Evolutionary conservation across 2,797 vertebrate genomes (phyloP).

Genomic region (Hydrolagus colliei): DNA sequence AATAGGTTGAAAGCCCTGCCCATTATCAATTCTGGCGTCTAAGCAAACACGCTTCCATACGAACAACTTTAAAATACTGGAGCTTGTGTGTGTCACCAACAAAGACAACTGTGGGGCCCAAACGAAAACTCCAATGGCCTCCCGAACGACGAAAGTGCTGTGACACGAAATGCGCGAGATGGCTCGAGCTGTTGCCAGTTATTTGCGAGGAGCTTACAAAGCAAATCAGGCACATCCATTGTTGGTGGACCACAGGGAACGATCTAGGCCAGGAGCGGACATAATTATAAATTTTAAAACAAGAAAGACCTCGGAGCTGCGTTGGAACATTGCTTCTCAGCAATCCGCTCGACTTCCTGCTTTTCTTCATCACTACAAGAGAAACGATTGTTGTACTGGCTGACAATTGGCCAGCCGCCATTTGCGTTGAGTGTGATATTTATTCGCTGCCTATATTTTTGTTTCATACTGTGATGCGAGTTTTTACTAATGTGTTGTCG

Average conservation of each 20-base stretch:
- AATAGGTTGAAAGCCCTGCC: neutral
- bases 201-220: neutral
- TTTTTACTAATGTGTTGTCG: neutral
- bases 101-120: neutral
- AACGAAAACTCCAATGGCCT: neutral
- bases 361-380: neutral
- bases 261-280: neutral
- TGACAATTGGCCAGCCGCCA: neutral
- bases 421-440: neutral
- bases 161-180: neutral
- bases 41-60: neutral
- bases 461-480: neutral
- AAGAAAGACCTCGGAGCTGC: neutral
- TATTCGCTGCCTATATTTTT: neutral
- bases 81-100: neutral
- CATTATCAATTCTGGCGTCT: neutral
- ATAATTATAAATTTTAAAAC: neutral
- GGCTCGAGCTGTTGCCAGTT: neutral
- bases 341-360: neutral
- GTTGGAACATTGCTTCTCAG: neutral
- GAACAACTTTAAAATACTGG: neutral
- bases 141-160: neutral
- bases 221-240: neutral
- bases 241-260: neutral
- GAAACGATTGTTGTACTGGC: neutral